These are phyloP conservation scores for Poliocrania exsul DNA, from an alignment of 2,797 vertebrate species.

Conservation along the genomic window DNA sequence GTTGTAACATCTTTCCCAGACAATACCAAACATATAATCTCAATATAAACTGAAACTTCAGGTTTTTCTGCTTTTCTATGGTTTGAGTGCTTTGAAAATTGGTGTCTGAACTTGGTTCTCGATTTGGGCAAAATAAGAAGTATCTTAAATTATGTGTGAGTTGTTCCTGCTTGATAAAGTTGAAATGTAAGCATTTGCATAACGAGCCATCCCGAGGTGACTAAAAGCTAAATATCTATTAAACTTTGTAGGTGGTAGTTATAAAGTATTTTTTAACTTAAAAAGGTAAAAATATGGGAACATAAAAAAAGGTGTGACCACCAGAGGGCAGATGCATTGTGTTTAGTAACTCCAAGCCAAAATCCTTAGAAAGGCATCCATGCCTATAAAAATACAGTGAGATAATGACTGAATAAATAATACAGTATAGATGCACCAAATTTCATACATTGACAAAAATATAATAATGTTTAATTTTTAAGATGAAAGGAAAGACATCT, in stretches of 20 bases:
- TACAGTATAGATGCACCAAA: not conserved
- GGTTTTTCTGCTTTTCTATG: not conserved
- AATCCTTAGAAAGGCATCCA: not conserved
- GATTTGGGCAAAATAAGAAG: rapidly evolving
- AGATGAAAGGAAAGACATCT: not conserved
- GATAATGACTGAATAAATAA: not conserved
- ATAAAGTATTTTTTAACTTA: not conserved
- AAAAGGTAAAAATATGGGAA: not conserved
- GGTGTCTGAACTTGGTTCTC: not conserved
- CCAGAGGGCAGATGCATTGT: conserved; percentile 53
- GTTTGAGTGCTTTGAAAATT: not conserved
- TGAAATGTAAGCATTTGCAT: not conserved
- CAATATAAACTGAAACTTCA: not conserved
- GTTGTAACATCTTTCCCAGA: not conserved
- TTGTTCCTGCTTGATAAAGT: not conserved
- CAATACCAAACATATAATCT: not conserved
- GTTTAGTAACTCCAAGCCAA: not conserved
- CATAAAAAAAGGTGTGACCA: not conserved
- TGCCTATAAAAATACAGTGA: not conserved
- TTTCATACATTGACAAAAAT: not conserved
- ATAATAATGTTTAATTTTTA: not conserved
- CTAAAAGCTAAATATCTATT: not conserved
- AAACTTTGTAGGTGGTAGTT: not conserved
- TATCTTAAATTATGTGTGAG: not conserved
- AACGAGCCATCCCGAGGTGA: not conserved